Conservation (phyloP, 1,140 invertebrate species). For the Trialeurodes vaporariorum region DNA sequence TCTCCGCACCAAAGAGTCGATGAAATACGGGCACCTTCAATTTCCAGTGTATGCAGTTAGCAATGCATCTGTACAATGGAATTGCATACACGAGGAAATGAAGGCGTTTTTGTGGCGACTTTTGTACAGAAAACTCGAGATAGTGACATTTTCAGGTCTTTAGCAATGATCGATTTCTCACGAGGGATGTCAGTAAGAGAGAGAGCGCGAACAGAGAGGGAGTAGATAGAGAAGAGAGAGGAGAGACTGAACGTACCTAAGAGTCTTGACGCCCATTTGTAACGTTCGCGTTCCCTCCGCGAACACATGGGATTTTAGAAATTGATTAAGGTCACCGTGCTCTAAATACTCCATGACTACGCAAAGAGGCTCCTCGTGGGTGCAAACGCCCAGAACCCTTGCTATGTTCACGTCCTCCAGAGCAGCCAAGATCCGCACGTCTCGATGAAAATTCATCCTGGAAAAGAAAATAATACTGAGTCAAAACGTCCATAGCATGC, state of each 20-base stretch:
- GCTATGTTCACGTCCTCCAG: conserved; percentile 78
- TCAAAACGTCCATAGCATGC: too few species aligned
- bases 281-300: conserved; percentile 42
- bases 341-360: conserved; percentile 86
- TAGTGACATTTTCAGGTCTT: background rate
- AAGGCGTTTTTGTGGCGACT: background rate
- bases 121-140: background rate
- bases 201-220: background rate
- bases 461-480: conserved; percentile 19
- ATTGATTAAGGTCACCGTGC: conserved; percentile 80
- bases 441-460: conserved; percentile 79
- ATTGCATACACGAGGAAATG: background rate
- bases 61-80: too few species aligned
- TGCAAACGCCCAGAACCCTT: conserved; percentile 74
- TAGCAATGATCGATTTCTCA: background rate
- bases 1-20: too few species aligned
- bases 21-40: too few species aligned
- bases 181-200: conserved; percentile 1
- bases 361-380: conserved; percentile 64
- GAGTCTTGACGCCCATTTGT: conserved; percentile 46
- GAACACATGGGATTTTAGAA: conserved; percentile 52
- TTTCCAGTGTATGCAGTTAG: too few species aligned
- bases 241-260: conserved; percentile 42
- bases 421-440: conserved; percentile 74
- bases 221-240: background rate